Conservation (phyloP, 2,113 vertebrate species). For the Maccullochella peelii region DNA sequence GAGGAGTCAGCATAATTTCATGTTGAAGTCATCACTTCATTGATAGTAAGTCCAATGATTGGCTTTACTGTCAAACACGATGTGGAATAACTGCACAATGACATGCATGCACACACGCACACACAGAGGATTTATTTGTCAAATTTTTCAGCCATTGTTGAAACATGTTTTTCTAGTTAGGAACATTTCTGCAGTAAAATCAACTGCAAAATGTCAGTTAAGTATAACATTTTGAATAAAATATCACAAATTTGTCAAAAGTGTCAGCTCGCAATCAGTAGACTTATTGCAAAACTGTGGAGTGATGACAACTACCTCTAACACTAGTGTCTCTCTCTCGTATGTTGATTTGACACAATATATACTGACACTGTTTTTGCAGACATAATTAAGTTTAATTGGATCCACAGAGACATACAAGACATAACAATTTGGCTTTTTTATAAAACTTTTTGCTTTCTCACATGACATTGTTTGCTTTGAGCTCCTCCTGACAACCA, state of each 20-base stretch:
- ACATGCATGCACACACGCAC: slow-evolving; percentile 2
- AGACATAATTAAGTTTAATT: slow-evolving; percentile 63
- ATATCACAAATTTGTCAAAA: slow-evolving; percentile 13
- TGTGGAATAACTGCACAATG: slow-evolving; percentile 11
- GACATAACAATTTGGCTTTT: slow-evolving; percentile 45
- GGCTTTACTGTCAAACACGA: not conserved
- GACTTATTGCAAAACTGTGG: not conserved
- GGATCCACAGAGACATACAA: slow-evolving; percentile 45
- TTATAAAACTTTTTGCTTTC: slow-evolving; percentile 34
- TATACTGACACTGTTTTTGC: slow-evolving; percentile 17
- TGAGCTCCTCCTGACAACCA: not conserved
- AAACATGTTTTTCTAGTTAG: not conserved
- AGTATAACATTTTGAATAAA: not conserved
- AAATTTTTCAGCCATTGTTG: not conserved
- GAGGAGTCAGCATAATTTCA: slow-evolving; percentile 37
- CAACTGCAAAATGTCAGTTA: not conserved
- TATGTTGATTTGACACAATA: not conserved
- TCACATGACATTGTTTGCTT: slow-evolving; percentile 29
- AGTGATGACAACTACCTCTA: not conserved
- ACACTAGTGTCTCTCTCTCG: not conserved
- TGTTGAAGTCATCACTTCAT: not conserved
- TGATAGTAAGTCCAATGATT: slow-evolving; percentile 6
- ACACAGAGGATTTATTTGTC: not conserved
- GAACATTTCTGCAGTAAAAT: not conserved
- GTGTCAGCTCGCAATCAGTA: not conserved